A percentile compares a stretch with the other conserved stretches of the same genome.
phyloP scores from a whole-genome alignment of 1,140 invertebrate species.

The Drosophila subobscura region DNA sequence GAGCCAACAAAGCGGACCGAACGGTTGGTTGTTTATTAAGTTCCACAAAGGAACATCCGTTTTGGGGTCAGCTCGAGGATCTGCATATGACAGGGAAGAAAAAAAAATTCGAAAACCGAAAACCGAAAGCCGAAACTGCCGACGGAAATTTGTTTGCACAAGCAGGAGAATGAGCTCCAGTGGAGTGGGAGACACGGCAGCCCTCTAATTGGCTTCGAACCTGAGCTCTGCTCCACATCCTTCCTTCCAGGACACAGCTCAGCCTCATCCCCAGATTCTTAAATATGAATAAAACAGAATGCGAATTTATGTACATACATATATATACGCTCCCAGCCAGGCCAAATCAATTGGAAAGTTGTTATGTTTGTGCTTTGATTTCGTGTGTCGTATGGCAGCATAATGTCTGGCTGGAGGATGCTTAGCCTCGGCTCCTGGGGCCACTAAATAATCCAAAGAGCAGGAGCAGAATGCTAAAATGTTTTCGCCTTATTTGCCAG shows the following conservation, averaged over 20 bases:
- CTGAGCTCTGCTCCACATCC: background rate
- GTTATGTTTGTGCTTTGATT: conserved; percentile 55
- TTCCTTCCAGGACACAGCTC: no score
- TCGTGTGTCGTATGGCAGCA: conserved; percentile 37
- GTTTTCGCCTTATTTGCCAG: conserved; percentile 41
- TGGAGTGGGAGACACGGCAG: background rate
- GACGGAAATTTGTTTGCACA: conserved; percentile 10
- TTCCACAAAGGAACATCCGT: conserved; percentile 49
- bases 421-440: conserved; percentile 14
- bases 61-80: conserved; percentile 30
- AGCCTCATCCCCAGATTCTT: background rate
- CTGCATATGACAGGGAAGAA: conserved; percentile 47
- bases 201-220: conserved; percentile 41
- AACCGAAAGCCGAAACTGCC: background rate
- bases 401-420: conserved; percentile 14
- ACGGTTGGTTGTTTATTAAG: conserved; percentile 47
- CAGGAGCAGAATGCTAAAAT: conserved; percentile 34
- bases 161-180: background rate
- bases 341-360: conserved; percentile 55
- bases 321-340: conserved; percentile 39
- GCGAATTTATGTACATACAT: background rate
- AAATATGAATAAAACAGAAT: conserved; percentile 26
- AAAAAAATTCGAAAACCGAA: background rate
- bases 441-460: conserved; percentile 41
- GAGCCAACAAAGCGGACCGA: conserved; percentile 1